These are phyloP conservation scores for Melanotaenia nigrans DNA, from an alignment of 2,797 vertebrate species.

Conservation along the genomic window DNA sequence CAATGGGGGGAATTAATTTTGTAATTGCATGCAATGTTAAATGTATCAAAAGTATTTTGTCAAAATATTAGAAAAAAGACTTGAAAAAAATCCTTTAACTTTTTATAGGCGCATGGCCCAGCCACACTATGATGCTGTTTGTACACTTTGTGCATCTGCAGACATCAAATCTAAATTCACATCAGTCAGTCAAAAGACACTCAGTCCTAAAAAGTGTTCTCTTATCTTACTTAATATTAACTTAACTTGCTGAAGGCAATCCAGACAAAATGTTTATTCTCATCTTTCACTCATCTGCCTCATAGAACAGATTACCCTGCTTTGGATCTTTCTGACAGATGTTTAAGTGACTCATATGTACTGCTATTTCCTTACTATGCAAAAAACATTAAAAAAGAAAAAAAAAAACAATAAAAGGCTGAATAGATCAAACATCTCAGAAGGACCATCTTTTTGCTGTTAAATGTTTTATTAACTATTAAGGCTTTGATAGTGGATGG, in stretches of 20 bases:
- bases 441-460: neutral
- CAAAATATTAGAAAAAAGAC: too few relatives aligned
- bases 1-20: too few relatives aligned
- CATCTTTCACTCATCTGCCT: neutral
- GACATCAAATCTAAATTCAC: neutral
- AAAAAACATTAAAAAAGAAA: neutral
- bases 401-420: neutral
- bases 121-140: neutral
- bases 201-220: neutral
- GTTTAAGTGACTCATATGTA: neutral
- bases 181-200: neutral
- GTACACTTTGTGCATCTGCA: neutral
- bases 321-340: slow-evolving; percentile 10
- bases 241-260: neutral
- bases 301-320: neutral
- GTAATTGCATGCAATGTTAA: too few relatives aligned
- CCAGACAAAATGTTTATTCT: neutral
- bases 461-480: neutral
- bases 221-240: neutral
- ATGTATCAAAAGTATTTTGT: too few relatives aligned
- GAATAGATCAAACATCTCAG: neutral
- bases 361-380: neutral
- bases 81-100: too few relatives aligned
- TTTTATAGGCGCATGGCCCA: neutral
- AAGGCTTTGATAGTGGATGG: neutral